Evolutionary conservation across 2,113 vertebrate species (phyloP).

Genomic region (Aspiorhynchus laticeps): DNA sequence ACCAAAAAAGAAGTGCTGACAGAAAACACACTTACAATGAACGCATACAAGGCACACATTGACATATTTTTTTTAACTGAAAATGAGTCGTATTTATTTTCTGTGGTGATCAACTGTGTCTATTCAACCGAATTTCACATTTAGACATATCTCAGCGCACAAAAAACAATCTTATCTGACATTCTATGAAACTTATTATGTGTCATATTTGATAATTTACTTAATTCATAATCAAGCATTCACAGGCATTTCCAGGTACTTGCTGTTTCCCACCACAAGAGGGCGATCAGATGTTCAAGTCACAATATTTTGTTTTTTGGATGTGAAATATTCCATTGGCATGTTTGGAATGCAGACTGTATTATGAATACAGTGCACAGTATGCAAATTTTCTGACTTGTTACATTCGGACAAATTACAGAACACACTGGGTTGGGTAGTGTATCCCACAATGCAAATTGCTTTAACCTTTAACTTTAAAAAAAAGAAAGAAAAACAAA

Average conservation of each 20-base stretch:
- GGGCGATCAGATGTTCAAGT: background rate
- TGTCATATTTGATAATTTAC: background rate
- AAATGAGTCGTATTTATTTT: background rate
- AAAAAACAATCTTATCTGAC: background rate
- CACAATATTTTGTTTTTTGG: background rate
- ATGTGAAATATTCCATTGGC: background rate
- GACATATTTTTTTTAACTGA: background rate
- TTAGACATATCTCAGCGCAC: background rate
- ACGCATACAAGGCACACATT: background rate
- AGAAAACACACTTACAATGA: background rate
- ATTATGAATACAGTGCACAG: background rate
- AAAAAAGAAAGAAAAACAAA: too few relatives aligned
- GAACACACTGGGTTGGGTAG: background rate
- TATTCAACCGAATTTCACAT: background rate
- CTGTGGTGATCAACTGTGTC: background rate
- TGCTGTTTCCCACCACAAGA: background rate
- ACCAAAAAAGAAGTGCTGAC: background rate
- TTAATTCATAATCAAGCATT: background rate
- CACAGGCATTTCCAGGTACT: background rate
- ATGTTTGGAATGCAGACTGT: background rate
- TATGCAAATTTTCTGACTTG: conserved; percentile 26
- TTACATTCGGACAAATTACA: background rate
- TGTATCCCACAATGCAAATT: background rate
- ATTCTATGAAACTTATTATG: background rate
- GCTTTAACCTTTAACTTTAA: background rate